phyloP scores from a whole-genome alignment of 2,797 vertebrate species.

The Jordanella pulchra region DNA sequence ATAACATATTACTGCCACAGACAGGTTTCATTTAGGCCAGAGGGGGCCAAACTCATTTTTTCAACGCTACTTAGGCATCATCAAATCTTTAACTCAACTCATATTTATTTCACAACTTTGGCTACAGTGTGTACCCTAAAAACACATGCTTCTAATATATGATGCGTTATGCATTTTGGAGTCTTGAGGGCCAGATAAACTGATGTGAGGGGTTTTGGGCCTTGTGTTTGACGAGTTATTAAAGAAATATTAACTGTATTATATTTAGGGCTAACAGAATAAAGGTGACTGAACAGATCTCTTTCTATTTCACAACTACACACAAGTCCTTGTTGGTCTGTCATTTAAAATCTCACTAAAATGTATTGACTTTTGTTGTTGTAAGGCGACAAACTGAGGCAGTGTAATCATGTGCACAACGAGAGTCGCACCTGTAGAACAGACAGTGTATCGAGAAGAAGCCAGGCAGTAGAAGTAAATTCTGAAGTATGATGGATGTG shows the following conservation, averaged over 20 bases:
- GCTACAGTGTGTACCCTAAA: no score
- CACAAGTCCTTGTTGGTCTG: not conserved
- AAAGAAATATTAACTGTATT: no score
- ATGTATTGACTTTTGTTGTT: not conserved
- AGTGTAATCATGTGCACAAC: conserved; percentile 20
- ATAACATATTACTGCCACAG: not conserved
- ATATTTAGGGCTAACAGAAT: not conserved
- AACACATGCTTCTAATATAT: no score
- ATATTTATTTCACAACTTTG: no score
- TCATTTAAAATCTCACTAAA: not conserved
- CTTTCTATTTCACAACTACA: not conserved
- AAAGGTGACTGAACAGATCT: not conserved
- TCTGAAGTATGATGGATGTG: conserved; percentile 59
- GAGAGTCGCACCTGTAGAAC: conserved; percentile 38
- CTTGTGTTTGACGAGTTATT: no score
- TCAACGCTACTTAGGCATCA: no score
- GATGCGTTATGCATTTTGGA: no score
- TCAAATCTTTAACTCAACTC: no score
- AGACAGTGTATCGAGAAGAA: conserved; percentile 41
- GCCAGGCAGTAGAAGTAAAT: conserved; percentile 40
- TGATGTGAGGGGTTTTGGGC: no score
- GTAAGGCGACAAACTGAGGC: not conserved
- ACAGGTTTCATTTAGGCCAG: not conserved
- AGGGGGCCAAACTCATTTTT: no score
- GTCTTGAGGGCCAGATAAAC: no score